Conservation (phyloP, 2,113 vertebrate genomes). For the Thalassarche chlororhynchos region DNA sequence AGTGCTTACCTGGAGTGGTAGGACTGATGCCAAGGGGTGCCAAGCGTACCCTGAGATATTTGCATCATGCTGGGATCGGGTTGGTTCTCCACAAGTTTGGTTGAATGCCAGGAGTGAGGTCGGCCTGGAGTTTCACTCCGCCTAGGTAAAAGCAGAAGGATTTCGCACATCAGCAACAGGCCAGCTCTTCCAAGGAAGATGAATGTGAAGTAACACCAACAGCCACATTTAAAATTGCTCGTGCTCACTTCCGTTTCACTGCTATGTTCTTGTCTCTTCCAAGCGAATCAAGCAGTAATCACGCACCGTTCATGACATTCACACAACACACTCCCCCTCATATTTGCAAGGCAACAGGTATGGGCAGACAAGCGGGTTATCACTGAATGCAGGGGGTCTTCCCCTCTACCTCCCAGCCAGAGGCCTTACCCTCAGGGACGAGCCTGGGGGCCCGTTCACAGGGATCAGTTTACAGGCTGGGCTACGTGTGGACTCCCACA, state of each 20-base stretch:
- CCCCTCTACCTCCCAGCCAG: not conserved
- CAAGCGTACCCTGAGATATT: slow-evolving; percentile 86
- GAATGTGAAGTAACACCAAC: not conserved
- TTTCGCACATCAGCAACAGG: not conserved
- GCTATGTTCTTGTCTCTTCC: not conserved
- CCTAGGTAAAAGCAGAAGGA: slow-evolving; percentile 70
- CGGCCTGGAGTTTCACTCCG: slow-evolving; percentile 81
- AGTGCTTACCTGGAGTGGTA: slow-evolving; percentile 89
- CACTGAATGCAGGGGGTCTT: not conserved
- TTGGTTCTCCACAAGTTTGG: slow-evolving; percentile 80
- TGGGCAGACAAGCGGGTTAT: not conserved
- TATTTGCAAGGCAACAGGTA: not conserved
- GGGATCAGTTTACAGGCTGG: not conserved
- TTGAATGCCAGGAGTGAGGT: slow-evolving; percentile 94
- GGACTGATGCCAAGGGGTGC: slow-evolving; percentile 86
- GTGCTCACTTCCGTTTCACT: not conserved
- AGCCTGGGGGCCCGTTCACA: not conserved
- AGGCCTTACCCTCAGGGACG: rapidly evolving
- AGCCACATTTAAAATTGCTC: not conserved
- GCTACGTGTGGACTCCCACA: not conserved
- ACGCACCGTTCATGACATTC: rapidly evolving
- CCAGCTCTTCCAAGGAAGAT: not conserved
- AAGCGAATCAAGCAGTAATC: not conserved
- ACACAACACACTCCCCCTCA: rapidly evolving
- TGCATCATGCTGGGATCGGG: slow-evolving; percentile 89